Evolutionary conservation across 2,888 invertebrate species (phyloP), one percentile per base, ranked within the genome.

Genomic region (Rhyacophila evoluta): DNA sequence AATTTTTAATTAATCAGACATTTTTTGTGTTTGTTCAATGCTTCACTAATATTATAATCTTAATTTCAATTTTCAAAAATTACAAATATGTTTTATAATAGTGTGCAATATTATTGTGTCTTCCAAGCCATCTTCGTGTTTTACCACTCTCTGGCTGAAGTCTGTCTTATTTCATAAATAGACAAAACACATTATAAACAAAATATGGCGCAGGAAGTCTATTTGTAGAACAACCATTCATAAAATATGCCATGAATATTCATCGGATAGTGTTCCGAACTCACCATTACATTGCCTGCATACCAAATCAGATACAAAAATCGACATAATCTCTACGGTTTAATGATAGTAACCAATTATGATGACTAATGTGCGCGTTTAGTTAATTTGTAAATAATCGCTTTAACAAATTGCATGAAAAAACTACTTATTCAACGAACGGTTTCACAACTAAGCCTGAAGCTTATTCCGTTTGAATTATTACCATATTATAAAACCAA

Each of bases 191-290:
- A 38, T 38, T 6, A n/a, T 39, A 2, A 39, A 39, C n/a, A 39
- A 55, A 25, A 55, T 25, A 55, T 55, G 55, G 55, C 55, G 6
- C 55, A 25, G 55, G 55, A 55, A 55, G 55, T 55, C 55, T 55
- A 55, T 55, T 19, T 55, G 25, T 55, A 19, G 55, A 6, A 33
- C 29, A 8, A 55, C 55, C 12, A 55, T 55, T 8, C 55, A 55
- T 25, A 55, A 55, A 25, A 55, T n/a, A 55, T 55, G 10, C 19
- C 55, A 55, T 55, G 55, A 12, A 55, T 55, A 55, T 55, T 55
- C 55, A 55, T 55, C 10, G 25, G 2, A 25, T 25, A 19, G 19
- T 19, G 19, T 19, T 19, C 25, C 8, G 10, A 19, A 10, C 55
- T 19, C 12, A 19, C 25, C 25, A 8, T 12, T 19, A 55, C 55